These are phyloP conservation scores for Sebastes vulpes DNA, from an alignment of 2,797 vertebrate species.

Conservation along the genomic window DNA sequence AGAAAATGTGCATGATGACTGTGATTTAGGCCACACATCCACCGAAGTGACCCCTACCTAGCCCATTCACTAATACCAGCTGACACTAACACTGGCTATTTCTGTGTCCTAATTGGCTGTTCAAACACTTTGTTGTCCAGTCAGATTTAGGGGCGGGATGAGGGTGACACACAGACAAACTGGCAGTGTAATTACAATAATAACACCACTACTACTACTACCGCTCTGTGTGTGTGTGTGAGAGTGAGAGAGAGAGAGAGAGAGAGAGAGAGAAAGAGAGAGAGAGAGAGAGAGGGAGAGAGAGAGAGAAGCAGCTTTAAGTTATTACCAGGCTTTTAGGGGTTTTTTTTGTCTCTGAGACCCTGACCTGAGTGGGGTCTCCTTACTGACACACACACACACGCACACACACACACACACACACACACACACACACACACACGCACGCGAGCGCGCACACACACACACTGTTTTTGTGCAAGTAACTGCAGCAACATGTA, in stretches of 20 bases:
- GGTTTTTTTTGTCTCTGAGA: conserved; percentile 57
- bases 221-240: conserved; percentile 53
- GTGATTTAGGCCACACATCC: conserved; percentile 25
- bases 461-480: conserved; percentile 26
- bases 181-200: conserved; percentile 86
- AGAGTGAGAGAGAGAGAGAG: conserved; percentile 41
- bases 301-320: conserved; percentile 78
- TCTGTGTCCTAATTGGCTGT: conserved; percentile 66
- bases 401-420: background rate
- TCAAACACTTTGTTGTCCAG: conserved; percentile 81
- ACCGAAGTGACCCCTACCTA: conserved; percentile 15
- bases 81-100: conserved; percentile 59
- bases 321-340: conserved; percentile 80
- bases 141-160: conserved; percentile 69
- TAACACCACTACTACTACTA: conserved; percentile 69
- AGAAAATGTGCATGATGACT: background rate
- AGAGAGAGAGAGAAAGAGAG: no score
- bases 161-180: conserved; percentile 78
- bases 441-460: background rate
- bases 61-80: conserved; percentile 50
- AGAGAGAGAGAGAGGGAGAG: no score
- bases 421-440: background rate
- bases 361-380: conserved; percentile 62
- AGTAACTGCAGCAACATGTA: background rate
- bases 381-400: conserved; percentile 12